Percentiles rank a stretch among this genome's conserved stretches.
Conservation (phyloP, 2,888 invertebrate species). For the Raillietiella orientalis region DNA sequence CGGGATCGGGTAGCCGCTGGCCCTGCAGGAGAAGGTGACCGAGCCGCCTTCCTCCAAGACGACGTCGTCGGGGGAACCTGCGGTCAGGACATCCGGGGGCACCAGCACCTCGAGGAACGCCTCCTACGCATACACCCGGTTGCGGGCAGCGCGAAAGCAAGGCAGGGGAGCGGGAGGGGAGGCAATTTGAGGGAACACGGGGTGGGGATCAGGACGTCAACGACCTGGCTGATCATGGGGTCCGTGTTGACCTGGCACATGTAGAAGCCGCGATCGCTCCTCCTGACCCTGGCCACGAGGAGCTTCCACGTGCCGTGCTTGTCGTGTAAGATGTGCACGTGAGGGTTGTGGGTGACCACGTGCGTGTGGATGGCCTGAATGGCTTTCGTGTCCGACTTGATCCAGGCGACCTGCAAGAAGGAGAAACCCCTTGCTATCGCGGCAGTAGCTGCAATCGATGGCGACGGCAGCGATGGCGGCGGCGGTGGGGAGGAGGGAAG, state of each 20-base stretch:
- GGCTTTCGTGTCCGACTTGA: slow-evolving; percentile 68
- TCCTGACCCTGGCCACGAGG: slow-evolving; percentile 54
- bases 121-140: no score
- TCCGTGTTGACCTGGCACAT: slow-evolving; percentile 87
- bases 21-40: slow-evolving; percentile 21
- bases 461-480: no score
- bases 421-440: no score
- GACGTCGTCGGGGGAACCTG: slow-evolving; percentile 27
- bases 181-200: no score
- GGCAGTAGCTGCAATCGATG: no score
- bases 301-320: slow-evolving; percentile 67
- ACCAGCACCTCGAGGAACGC: slow-evolving; percentile 54
- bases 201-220: no score
- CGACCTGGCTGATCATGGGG: slow-evolving; percentile 82
- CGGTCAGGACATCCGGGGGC: slow-evolving; percentile 50
- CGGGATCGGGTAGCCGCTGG: slow-evolving; percentile 44
- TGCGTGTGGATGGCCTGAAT: slow-evolving; percentile 73
- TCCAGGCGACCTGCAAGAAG: slow-evolving; percentile 65
- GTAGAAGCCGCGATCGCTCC: slow-evolving; percentile 63
- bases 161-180: no score
- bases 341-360: slow-evolving; percentile 65
- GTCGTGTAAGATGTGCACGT: slow-evolving; percentile 49
- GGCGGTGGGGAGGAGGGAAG: no score
- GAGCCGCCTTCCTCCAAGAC: slow-evolving; percentile 51
- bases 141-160: no score